Conservation (phyloP, 2,113 vertebrate species). For the rabbit (Oryctolagus cuniculus) region mOryCun1.1 NC_091432.1:35868001-35868500, state of each 20-base stretch:
- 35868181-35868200: neutral
- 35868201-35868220: neutral
- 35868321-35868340: neutral
- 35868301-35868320: neutral
- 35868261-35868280: neutral
- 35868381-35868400: neutral
- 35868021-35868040: neutral
- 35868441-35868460: neutral
- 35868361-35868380: neutral
- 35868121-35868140: neutral
- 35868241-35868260: neutral
- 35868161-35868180: neutral
- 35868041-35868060: neutral
- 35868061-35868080: neutral
- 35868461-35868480: neutral
- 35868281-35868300: neutral
- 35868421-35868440: neutral
- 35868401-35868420: too few species aligned
- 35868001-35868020: neutral
- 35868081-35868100: neutral
- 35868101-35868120: neutral
- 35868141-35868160: neutral
- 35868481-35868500: neutral
- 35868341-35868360: neutral
- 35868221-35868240: neutral